Percentiles rank a stretch among this genome's conserved stretches.
Conservation (phyloP, 1,140 invertebrate genomes). For the Plodia interpunctella region DNA sequence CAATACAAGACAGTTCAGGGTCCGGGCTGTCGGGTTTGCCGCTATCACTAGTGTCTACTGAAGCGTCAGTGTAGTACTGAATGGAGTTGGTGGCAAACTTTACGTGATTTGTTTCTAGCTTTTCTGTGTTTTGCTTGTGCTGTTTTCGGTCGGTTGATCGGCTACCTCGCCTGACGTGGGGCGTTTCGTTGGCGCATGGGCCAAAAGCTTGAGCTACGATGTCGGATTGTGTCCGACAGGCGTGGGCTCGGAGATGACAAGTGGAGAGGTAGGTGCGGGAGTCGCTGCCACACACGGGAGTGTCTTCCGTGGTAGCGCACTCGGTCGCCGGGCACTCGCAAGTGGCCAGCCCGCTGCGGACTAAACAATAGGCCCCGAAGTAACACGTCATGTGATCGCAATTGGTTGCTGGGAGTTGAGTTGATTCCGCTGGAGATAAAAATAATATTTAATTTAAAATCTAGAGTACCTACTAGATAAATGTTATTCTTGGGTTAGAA, state of each 20-base stretch:
- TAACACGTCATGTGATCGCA: conserved; percentile 88
- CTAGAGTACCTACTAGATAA: too few species aligned
- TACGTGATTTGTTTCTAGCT: conserved; percentile 22
- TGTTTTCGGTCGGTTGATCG: conserved; percentile 36
- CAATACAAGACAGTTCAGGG: conserved; percentile 53
- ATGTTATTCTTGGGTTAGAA: too few species aligned
- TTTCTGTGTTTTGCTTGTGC: conserved; percentile 26
- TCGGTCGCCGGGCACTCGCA: conserved; percentile 82
- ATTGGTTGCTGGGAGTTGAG: conserved; percentile 80
- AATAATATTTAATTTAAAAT: conserved; percentile 15
- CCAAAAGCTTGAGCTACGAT: conserved; percentile 88
- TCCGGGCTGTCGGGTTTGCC: conserved; percentile 66
- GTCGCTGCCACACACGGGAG: conserved; percentile 86
- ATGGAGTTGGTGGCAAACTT: conserved; percentile 38
- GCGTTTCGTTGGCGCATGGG: conserved; percentile 74
- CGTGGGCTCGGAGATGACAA: conserved; percentile 84
- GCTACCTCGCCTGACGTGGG: conserved; percentile 68
- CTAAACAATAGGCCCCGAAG: conserved; percentile 88
- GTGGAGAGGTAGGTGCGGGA: conserved; percentile 86
- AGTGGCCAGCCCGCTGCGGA: conserved; percentile 81
- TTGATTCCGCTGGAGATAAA: conserved; percentile 79
- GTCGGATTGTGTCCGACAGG: conserved; percentile 87
- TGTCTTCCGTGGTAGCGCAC: conserved; percentile 75
- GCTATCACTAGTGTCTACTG: conserved; percentile 66
- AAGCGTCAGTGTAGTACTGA: conserved; percentile 51